Base-by-base conservation (phyloP, 2,888 invertebrate species). In the Leistus spinibarbis region DNA sequence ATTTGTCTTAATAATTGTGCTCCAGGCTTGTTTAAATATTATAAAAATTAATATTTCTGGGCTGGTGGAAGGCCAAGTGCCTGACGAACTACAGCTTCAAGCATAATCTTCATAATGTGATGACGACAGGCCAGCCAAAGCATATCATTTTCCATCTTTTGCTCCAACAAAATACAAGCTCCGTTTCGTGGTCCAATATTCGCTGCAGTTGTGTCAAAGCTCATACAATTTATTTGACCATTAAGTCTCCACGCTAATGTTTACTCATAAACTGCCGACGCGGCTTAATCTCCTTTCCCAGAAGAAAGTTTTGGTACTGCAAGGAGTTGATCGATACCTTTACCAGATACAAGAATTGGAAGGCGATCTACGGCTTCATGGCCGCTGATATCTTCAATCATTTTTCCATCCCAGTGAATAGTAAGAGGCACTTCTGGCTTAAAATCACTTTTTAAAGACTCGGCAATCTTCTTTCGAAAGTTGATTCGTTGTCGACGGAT, bases 201-300 rank as follows among this genome's bases (percentile, higher is more conserved):
- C n/a, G 60, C 68, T 13, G 77, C 71, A 54, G 76, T 78, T 17
- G 77, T 78, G 71, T 78, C 76, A 60, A 76, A 78, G 56, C 74
- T 40, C 69, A 78, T 67, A 63, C 76, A 76, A 70, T 77, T 73
- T 54, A 78, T 56, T 70, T 78, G 27, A 56, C 76, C 76, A 24
- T 54, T 23, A 7, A 77, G 13, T n/a, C 54, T 40, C 77, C 77
- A 77, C 64, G 70, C n/a, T n/a, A n/a, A n/a, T n/a, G n/a, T n/a
- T n/a, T 16, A 17, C n/a, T 57, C 57, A 57, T 9, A 9, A 57
- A 66, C n/a, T n/a, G n/a, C n/a, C n/a, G n/a, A n/a, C 56, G 69
- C 69, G 13, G 24, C 10, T 56, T 7, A 54, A 7, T 69, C 56
- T 13, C 20, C 56, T 17, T 17, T 69, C 56, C 69, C 54, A 4